These are phyloP conservation scores for Heliconius cydno DNA, from an alignment of 2,888 invertebrate species.

Conservation along the genomic window DNA sequence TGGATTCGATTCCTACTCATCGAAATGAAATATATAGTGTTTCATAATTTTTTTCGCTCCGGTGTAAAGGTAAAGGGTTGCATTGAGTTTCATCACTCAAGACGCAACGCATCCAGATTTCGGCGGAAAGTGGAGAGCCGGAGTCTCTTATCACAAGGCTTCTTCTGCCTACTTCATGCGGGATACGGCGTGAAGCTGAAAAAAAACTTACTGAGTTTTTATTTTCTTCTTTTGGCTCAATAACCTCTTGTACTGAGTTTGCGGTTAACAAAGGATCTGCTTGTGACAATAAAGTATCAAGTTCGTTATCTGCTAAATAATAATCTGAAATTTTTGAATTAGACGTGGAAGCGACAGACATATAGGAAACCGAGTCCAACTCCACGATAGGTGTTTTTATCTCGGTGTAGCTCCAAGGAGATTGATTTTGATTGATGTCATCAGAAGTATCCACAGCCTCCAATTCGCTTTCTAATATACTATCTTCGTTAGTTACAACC, in stretches of 20 bases:
- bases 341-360: constrained; percentile 61
- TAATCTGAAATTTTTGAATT: constrained; percentile 65
- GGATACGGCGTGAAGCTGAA: background rate
- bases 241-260: constrained; percentile 64
- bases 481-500: constrained; percentile 52
- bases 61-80: no score
- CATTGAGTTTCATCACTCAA: no score
- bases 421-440: constrained; percentile 48
- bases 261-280: constrained; percentile 32
- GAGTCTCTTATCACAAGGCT: background rate
- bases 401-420: constrained; percentile 47
- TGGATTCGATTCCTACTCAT: no score
- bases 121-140: no score
- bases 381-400: constrained; percentile 43
- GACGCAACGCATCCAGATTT: no score
- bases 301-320: constrained; percentile 61
- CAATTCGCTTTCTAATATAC: constrained; percentile 51
- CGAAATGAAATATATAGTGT: no score
- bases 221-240: constrained; percentile 64
- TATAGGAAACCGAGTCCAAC: constrained; percentile 65
- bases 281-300: constrained; percentile 47
- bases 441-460: constrained; percentile 43
- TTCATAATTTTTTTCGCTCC: no score
- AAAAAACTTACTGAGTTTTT: constrained; percentile 53
- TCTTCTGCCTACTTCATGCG: background rate